Conservation (phyloP, 2,113 vertebrate species). For the Eptatretus burgeri region DNA sequence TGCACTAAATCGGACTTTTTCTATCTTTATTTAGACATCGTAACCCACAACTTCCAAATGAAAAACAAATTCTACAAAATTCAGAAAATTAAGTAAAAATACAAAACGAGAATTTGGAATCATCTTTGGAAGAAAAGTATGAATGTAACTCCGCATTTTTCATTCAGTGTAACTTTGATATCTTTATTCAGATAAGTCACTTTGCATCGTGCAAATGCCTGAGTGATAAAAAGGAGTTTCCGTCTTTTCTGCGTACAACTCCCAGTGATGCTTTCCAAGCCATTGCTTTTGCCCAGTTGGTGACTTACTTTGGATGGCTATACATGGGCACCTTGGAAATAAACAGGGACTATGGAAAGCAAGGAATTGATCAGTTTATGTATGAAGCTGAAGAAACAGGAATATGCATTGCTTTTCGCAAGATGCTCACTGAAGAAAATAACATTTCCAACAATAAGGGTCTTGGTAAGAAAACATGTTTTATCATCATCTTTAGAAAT, state of each 20-base stretch:
- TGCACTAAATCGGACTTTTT: too few species aligned
- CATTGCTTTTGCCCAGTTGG: too few species aligned
- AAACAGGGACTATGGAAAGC: conserved; percentile 46
- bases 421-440: conserved; percentile 32
- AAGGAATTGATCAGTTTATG: conserved; percentile 37
- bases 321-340: conserved; percentile 27
- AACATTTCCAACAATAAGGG: conserved; percentile 20
- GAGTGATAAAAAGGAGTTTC: conserved; percentile 14
- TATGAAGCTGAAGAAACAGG: conserved; percentile 27
- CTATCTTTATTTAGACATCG: too few species aligned
- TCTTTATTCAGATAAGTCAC: conserved; percentile 26
- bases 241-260: conserved; percentile 26
- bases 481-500: too few species aligned
- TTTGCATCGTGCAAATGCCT: conserved; percentile 29
- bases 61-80: too few species aligned
- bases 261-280: conserved; percentile 20
- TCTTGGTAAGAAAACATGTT: conserved; percentile 15
- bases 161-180: not conserved
- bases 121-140: not conserved
- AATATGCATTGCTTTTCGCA: conserved; percentile 39
- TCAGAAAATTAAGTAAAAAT: too few species aligned
- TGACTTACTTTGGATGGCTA: too few species aligned
- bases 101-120: too few species aligned
- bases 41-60: too few species aligned
- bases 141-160: too few species aligned